Base-by-base conservation (phyloP, 2,113 vertebrate genomes). In the Zingel zingel region DNA sequence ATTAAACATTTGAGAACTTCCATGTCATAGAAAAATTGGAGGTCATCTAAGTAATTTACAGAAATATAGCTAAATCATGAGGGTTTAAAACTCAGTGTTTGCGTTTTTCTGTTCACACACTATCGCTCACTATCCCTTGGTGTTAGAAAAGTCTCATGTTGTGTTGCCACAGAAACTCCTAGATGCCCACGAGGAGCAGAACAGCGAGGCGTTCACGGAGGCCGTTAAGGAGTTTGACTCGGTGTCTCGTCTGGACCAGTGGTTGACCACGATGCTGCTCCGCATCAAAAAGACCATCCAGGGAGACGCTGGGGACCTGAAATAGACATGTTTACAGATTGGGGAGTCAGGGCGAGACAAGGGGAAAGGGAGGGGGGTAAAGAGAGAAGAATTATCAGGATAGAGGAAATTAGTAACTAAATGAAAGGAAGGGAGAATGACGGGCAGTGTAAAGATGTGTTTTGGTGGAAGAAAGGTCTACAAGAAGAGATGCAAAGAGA, bases 181-280 rank as follows among this genome's bases (percentile, higher is more conserved):
- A 83, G 98, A 99, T 73, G 97, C 98, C 73, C 98, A 99, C 0
- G 98, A 99, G 93, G 98, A 99, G 94, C 98, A 99, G 86, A 99
- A 99, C 94, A 94, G 95, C 0, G 98, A 99, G 87, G 97, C 98
- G 0, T 99, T 98, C 93, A 99, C 98, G 0, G 98, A 99, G 93
- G 98, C 98, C 0, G 98, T 99, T 7, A 99, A 99, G 80, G 98
- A 99, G 53, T 99, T 97, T 39, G 98, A 99, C 81, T 98, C 98
- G 0, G 97, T 99, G 92, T 99, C 98, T 1, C 97, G 98, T 72
- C 93, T 99, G 94, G 98, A 99, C 89, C 98, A 99, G 87, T 99
- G 98, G 98, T 93, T 98, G 61, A 99, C 98, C 18, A 99, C 98
- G 13, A 99, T 99, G 98, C 87, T 99, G 85, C 97, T 99, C n/a